Evolutionary conservation across 2,113 vertebrate species (phyloP).

Genomic region (Vidua macroura): DNA sequence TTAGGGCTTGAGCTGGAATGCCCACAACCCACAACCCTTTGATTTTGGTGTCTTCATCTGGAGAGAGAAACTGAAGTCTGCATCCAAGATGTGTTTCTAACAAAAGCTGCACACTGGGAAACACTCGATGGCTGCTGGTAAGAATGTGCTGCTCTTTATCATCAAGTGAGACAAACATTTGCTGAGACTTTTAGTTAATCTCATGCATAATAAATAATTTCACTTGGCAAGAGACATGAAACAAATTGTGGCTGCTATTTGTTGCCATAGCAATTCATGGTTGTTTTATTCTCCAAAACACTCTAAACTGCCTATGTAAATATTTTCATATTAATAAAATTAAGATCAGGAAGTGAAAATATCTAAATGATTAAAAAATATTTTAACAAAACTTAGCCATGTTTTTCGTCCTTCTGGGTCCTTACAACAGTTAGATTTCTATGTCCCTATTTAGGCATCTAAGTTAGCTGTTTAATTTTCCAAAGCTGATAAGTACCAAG

Average conservation of each 20-base stretch:
- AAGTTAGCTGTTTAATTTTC: background rate
- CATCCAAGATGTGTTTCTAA: background rate
- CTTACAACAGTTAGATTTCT: background rate
- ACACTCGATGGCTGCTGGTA: background rate
- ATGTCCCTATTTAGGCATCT: background rate
- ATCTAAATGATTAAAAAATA: background rate
- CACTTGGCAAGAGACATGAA: background rate
- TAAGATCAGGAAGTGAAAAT: conserved; percentile 8
- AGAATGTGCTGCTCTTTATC: background rate
- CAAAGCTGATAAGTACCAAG: background rate
- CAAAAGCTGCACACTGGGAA: background rate
- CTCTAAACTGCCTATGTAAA: background rate
- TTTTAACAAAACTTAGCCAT: background rate
- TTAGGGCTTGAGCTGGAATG: background rate
- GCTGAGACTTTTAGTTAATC: background rate
- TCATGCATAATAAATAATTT: background rate
- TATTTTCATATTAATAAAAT: conserved; percentile 23
- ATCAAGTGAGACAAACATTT: background rate
- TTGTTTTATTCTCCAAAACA: conserved; percentile 26
- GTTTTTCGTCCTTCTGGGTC: background rate
- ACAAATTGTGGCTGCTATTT: background rate
- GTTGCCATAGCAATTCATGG: conserved; percentile 7
- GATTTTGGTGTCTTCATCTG: background rate
- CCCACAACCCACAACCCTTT: background rate
- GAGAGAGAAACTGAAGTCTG: background rate